Evolutionary conservation across 2,888 invertebrate species (phyloP).

Genomic region (Eupithecia pulchellata): DNA sequence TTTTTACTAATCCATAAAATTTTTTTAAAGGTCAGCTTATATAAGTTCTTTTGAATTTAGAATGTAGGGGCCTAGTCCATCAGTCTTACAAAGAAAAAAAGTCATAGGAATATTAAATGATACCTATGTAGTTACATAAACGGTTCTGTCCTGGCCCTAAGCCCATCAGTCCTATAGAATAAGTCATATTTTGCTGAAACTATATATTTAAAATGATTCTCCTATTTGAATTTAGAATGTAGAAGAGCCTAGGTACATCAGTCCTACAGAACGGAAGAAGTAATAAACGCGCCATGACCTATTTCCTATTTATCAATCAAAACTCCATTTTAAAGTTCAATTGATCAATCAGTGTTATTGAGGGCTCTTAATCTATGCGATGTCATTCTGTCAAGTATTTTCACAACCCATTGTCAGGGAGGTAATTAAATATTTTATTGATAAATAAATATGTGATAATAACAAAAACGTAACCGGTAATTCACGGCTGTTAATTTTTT

Average conservation of each 20-base stretch:
- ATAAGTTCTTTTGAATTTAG: background rate
- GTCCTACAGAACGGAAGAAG: conserved; percentile 18
- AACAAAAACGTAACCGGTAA: background rate
- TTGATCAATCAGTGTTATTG: conserved; percentile 41
- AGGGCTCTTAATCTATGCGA: conserved; percentile 11
- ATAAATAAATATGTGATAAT: background rate
- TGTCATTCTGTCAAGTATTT: background rate
- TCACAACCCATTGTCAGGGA: background rate
- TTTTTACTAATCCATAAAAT: background rate
- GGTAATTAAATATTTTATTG: background rate
- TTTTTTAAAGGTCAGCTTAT: background rate
- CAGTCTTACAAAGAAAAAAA: background rate
- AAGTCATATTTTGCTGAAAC: too few relatives aligned
- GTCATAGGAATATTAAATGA: too few relatives aligned
- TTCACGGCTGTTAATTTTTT: background rate
- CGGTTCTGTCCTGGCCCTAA: too few relatives aligned
- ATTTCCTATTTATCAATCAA: conserved; percentile 38
- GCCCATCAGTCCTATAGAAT: conserved; percentile 1
- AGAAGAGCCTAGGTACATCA: background rate
- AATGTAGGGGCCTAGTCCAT: too few relatives aligned
- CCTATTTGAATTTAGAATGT: background rate
- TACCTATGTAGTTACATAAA: too few relatives aligned
- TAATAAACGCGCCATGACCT: conserved; percentile 19
- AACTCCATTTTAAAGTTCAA: conserved; percentile 40
- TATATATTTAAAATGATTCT: background rate